phyloP scores from a whole-genome alignment of 2,888 invertebrate species.

The Diplazon laetatorius region DNA sequence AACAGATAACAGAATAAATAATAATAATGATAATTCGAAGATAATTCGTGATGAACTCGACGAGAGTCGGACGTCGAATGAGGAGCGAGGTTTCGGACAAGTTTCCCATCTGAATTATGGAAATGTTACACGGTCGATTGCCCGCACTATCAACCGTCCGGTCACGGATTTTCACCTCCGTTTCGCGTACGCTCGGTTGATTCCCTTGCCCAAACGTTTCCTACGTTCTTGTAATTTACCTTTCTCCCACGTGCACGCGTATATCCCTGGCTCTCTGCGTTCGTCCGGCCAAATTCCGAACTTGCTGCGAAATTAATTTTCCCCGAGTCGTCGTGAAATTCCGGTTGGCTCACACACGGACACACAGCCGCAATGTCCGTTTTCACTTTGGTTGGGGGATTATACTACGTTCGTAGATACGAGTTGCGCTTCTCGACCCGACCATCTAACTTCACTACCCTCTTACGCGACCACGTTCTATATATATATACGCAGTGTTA shows the following conservation, averaged over 20 bases:
- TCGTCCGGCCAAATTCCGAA: conserved; percentile 46
- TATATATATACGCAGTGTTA: conserved; percentile 22
- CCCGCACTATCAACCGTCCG: conserved; percentile 24
- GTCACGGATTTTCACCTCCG: conserved; percentile 38
- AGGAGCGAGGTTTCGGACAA: conserved; percentile 12
- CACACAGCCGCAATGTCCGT: conserved; percentile 68
- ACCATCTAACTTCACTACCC: neutral
- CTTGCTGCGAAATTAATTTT: conserved; percentile 55
- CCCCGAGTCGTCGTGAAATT: conserved; percentile 28
- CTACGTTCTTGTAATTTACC: conserved; percentile 3
- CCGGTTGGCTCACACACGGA: conserved; percentile 34
- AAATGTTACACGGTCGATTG: conserved; percentile 50
- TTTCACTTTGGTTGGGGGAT: conserved; percentile 73
- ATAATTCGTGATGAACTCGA: conserved; percentile 33
- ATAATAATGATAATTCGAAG: no score
- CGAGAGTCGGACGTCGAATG: conserved; percentile 8
- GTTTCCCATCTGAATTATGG: conserved; percentile 33
- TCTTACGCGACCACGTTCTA: conserved; percentile 3
- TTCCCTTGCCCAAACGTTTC: neutral
- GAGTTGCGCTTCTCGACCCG: conserved; percentile 61
- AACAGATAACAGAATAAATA: neutral
- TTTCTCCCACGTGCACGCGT: neutral
- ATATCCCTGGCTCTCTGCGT: conserved; percentile 7
- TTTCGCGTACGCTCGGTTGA: conserved; percentile 24
- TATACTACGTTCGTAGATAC: conserved; percentile 63